phyloP scores from a whole-genome alignment of 2,797 vertebrate genomes.

The Sebastes glaucus region DNA sequence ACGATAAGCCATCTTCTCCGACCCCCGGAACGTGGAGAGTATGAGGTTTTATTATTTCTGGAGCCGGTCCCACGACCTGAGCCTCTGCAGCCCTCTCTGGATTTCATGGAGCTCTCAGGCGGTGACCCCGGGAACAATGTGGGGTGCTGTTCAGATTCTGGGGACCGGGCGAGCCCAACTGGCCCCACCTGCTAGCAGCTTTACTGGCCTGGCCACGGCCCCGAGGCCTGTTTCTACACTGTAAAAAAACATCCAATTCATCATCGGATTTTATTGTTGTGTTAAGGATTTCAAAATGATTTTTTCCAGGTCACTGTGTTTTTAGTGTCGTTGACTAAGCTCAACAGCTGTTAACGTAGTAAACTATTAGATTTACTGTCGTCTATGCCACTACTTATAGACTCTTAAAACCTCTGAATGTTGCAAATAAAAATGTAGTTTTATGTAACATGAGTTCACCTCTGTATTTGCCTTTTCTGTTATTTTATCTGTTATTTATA shows the following conservation, averaged over 20 bases:
- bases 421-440: not conserved
- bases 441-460: not conserved
- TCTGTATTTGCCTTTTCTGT: not conserved
- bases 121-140: slow-evolving; percentile 61
- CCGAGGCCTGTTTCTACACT: not conserved
- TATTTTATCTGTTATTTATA: not conserved
- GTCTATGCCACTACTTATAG: not conserved
- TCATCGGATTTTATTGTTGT: not conserved
- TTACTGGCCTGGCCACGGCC: slow-evolving; percentile 41
- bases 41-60: slow-evolving; percentile 59
- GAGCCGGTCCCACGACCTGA: slow-evolving; percentile 43
- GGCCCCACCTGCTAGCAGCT: slow-evolving; percentile 62
- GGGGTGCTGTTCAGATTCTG: slow-evolving; percentile 56
- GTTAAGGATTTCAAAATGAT: not conserved
- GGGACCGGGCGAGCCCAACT: slow-evolving; percentile 52
- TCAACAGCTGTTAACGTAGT: not conserved
- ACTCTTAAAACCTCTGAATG: not conserved
- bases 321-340: not conserved
- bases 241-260: not conserved
- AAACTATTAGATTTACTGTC: not conserved
- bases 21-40: slow-evolving; percentile 8
- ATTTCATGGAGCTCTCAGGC: slow-evolving; percentile 68
- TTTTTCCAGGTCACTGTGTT: not conserved
- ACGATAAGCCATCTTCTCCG: slow-evolving; percentile 23
- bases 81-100: slow-evolving; percentile 44